These are phyloP conservation scores for Otis tarda DNA, from an alignment of 2,113 vertebrate species.

Conservation along the genomic window DNA sequence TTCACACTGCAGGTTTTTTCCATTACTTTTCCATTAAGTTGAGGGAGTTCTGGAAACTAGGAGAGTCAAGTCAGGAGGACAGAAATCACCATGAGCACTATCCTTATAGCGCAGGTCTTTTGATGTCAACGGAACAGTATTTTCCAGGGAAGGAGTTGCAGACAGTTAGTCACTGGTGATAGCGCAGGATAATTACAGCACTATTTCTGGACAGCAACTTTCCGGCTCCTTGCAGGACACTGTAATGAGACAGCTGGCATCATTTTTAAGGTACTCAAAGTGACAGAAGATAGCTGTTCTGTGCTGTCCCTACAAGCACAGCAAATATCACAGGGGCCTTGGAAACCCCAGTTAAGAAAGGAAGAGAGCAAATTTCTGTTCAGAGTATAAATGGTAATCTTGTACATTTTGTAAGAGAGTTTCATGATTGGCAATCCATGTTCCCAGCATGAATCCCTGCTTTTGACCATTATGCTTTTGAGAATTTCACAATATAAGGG, in stretches of 20 bases:
- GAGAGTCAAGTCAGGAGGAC: not conserved
- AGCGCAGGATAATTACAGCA: not conserved
- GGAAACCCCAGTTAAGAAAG: not conserved
- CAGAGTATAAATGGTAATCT: not conserved
- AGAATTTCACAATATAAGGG: not conserved
- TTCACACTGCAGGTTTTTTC: not conserved
- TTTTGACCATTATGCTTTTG: not conserved
- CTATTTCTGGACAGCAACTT: not conserved
- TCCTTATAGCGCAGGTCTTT: not conserved
- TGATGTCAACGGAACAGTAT: not conserved
- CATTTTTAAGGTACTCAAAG: not conserved
- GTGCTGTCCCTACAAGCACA: not conserved
- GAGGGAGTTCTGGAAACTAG: not conserved
- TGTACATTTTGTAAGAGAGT: not conserved
- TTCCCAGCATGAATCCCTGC: not conserved
- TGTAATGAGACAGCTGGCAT: not conserved
- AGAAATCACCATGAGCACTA: not conserved
- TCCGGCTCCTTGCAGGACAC: not conserved
- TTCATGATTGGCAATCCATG: not conserved
- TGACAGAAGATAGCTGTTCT: not conserved
- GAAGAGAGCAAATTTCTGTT: not conserved
- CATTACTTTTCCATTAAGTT: not conserved
- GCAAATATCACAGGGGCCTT: not conserved
- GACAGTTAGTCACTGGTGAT: constrained; percentile 30
- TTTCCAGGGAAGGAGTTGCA: constrained; percentile 30